Evolutionary conservation across 23 tunicate species (phyloP).

Genomic region (Trididemnum miniatum): DNA sequence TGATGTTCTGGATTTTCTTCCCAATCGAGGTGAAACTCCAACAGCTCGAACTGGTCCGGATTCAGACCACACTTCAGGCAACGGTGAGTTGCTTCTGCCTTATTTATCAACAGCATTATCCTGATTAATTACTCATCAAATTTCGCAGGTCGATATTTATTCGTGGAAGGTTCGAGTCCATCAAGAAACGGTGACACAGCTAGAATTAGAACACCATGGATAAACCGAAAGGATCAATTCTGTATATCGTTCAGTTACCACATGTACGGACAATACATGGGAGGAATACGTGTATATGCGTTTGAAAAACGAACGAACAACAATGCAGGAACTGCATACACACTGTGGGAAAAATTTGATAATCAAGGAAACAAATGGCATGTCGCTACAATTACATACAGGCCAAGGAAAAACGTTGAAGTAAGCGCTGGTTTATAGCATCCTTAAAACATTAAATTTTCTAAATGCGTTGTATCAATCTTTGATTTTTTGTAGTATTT

Average conservation of each 20-base stretch:
- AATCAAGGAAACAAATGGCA: conserved; percentile 74
- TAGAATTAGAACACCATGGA: conserved; percentile 82
- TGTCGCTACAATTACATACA: conserved; percentile 39
- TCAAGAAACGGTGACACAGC: conserved; percentile 82
- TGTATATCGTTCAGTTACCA: conserved; percentile 78
- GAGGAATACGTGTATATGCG: conserved; percentile 83
- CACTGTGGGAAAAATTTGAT: conserved; percentile 82
- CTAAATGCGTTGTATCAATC: background rate
- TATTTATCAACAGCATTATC: background rate
- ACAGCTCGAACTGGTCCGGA: conserved; percentile 75
- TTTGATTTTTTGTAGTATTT: conserved; percentile 36
- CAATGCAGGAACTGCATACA: conserved; percentile 55
- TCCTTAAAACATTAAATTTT: background rate
- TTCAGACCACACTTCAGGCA: conserved; percentile 70
- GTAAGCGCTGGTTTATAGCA: conserved; percentile 14
- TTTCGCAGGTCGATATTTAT: conserved; percentile 75
- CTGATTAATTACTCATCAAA: background rate
- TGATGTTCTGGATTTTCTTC: conserved; percentile 67
- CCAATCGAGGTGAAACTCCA: conserved; percentile 51
- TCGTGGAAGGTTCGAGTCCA: conserved; percentile 81
- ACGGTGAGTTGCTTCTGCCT: conserved; percentile 33
- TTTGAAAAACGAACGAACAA: conserved; percentile 56
- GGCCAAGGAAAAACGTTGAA: conserved; percentile 50
- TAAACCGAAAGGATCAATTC: background rate
- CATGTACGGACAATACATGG: conserved; percentile 92